phyloP scores from a whole-genome alignment of 2,888 invertebrate species.

The Tolmerus cingulatus region DNA sequence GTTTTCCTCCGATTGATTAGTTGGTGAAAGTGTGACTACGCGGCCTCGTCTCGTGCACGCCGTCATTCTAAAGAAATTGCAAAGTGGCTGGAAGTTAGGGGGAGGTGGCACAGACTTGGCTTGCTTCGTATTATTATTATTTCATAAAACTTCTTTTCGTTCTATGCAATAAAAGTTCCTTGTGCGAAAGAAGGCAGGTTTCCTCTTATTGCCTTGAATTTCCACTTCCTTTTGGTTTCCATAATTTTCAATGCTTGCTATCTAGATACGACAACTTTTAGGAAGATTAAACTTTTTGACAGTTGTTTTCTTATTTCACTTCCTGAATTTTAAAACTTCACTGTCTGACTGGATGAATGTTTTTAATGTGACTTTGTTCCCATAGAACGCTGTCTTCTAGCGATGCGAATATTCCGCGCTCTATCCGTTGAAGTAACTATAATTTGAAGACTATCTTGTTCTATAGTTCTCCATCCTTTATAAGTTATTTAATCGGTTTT shows the following conservation, averaged over 20 bases:
- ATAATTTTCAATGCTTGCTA: not conserved
- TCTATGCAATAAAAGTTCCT: not conserved
- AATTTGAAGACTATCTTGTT: not conserved
- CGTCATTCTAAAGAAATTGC: not conserved
- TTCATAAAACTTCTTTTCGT: not conserved
- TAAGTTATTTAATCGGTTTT: not conserved
- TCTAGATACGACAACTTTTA: not conserved
- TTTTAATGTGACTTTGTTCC: not conserved
- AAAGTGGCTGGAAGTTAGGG: not conserved
- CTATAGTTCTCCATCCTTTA: not conserved
- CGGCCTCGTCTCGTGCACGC: not conserved
- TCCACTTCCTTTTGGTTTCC: not conserved
- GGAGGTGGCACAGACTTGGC: not conserved
- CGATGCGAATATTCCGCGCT: not conserved
- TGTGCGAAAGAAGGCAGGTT: not conserved
- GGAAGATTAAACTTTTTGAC: not conserved
- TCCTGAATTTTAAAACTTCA: slow-evolving; percentile 16
- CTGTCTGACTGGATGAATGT: not conserved
- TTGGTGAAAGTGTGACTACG: not conserved
- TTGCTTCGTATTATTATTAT: not conserved
- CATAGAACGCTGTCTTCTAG: not conserved
- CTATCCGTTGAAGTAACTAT: not conserved
- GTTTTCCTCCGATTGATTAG: slow-evolving; percentile 13
- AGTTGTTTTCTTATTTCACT: slow-evolving; percentile 12
- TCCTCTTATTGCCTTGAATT: not conserved